Percentiles rank a stretch among this genome's conserved stretches.
These are phyloP conservation scores for Hylia prasina DNA, from an alignment of 2,113 vertebrate species.

Conservation along the genomic window DNA sequence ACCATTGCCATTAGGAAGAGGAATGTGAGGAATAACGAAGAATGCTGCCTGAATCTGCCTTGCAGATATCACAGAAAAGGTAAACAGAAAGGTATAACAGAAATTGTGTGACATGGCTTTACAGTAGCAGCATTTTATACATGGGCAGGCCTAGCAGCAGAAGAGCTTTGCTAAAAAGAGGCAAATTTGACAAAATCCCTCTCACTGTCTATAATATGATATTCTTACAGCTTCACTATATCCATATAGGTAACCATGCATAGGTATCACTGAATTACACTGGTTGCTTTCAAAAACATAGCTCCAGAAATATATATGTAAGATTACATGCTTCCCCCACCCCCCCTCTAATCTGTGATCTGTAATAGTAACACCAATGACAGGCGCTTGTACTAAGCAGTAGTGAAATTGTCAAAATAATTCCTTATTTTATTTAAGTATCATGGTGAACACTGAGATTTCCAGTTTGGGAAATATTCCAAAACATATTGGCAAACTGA, in stretches of 20 bases:
- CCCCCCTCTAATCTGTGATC: background rate
- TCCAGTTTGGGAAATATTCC: slow-evolving; percentile 40
- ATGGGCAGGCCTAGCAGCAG: background rate
- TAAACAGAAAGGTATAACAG: background rate
- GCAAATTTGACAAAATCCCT: background rate
- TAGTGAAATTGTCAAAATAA: slow-evolving; percentile 53
- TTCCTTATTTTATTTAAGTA: slow-evolving; percentile 47
- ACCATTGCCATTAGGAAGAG: slow-evolving; percentile 21
- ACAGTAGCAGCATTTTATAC: background rate
- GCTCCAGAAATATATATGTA: background rate
- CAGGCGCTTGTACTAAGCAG: slow-evolving; percentile 5
- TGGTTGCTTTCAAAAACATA: background rate
- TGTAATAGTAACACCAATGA: background rate
- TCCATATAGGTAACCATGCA: background rate
- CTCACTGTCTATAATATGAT: background rate
- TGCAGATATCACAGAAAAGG: background rate
- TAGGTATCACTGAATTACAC: background rate
- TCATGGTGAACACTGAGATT: slow-evolving; percentile 34
- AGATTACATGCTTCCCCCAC: accelerated
- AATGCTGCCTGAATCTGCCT: background rate
- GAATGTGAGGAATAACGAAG: background rate
- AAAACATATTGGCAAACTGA: slow-evolving; percentile 41
- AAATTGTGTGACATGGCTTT: background rate
- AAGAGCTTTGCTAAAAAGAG: background rate
- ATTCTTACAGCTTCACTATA: background rate